Evolutionary conservation across 1,140 invertebrate genomes (phyloP), one percentile per base, ranked within the genome.

Genomic region (Brachionus calyciflorus): DNA sequence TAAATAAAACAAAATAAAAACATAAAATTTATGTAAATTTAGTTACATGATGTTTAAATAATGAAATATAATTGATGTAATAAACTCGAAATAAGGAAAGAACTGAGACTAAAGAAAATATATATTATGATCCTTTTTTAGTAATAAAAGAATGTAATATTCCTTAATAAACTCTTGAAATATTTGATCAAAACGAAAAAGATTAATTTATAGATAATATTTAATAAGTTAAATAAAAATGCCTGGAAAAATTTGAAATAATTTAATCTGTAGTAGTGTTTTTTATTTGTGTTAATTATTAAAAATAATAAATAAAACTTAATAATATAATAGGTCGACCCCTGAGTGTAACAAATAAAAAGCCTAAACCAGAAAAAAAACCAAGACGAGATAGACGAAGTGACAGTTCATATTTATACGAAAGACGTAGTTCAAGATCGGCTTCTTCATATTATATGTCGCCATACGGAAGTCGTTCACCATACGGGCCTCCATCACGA

Each of bases 261-360:
- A n/a, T n/a, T n/a, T n/a, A n/a, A n/a, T n/a, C n/a, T n/a, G 5
- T 28, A 30, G 14, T 14, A 57, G 26, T 33, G 10, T 19, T 19
- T 17, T 33, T 40, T 60, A 10, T 7, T 49, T 55, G 9, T 55
- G 0, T 55, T 28, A 26, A 55, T 14, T 26, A 7, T 14, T 26
- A 65, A 65, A 14, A 19, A 2, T 41, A 65, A 24, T 24, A 65
- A 57, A 57, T n/a, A 41, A 65, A 44, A 24, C 19, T 41, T 24
- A 65, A 65, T 65, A 44, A 44, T 44, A 24, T 44, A 65, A 65
- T n/a, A 73, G 69, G 69, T 40, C 44, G 69, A 10, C 3, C 69
- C 24, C 26, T 73, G 30, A 73, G 46, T 51, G 69, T 73, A 9
- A 73, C 69, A 7, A 37, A n/a, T n/a, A 73, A 73, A 49, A 49